Evolutionary conservation across 2,113 vertebrate species (phyloP), one percentile per base, ranked within the genome.

Genomic region (Trematocara nigrifrons): DNA sequence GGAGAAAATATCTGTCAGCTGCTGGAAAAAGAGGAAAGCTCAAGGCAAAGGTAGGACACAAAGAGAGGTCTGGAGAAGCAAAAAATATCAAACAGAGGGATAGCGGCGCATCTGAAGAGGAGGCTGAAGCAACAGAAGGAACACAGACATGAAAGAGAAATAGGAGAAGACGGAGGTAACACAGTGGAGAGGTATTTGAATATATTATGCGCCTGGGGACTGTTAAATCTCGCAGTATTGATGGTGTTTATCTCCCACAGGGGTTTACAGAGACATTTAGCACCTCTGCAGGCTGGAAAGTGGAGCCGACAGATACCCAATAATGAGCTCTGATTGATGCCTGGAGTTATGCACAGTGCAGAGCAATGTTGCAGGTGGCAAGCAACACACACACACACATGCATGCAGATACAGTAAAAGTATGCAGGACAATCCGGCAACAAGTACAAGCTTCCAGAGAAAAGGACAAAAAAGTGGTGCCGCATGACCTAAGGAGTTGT

Each of bases 201-300:
- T 87, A 88, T 29, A 82, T 87, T 20, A 89, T 53, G 59, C 9
- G 40, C 78, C 61, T 6, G 20, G 78, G 80, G 87, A 87, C 16
- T 6, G 74, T 79, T 87, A 81, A 88, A 86, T 84, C 90, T 71
- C 4, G 0, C 71, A 53, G 85, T 85, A 88, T 61, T 90, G 66
- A 93, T 86, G 84, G 86, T 86, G 90, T 86, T 91, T 87, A 86
- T 89, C 89, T 92, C 84, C 81, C 85, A 35, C 12, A 6, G 80
- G 82, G 77, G 42, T 61, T 86, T 79, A 88, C 45, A 13, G 66
- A 77, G 84, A 74, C 82, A 87, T 92, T 86, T 54, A 87, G 82
- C 64, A 22, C 40, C 35, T 47, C 89, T 84, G 86, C 79, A 89
- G 83, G 92, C 80, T 38, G 54, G 45, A 86, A 87, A 89, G 66